These are phyloP conservation scores for Lapara coniferarum DNA, from an alignment of 2,888 invertebrate species.

Conservation along the genomic window DNA sequence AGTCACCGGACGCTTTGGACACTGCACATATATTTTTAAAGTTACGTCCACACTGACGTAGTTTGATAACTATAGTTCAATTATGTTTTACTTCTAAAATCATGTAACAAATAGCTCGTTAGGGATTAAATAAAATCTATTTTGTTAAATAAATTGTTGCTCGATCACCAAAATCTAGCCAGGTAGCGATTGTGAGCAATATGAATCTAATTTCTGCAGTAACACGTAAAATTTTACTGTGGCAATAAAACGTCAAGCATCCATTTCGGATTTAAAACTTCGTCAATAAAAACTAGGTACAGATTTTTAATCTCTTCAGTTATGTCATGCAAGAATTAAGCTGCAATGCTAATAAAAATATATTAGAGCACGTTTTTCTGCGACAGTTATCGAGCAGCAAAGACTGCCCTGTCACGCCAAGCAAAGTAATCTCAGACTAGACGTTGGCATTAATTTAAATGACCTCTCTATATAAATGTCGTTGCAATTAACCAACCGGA, in stretches of 20 bases:
- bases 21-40: background rate
- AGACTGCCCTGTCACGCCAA: constrained; percentile 5
- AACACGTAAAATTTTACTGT: background rate
- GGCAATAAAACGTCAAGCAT: background rate
- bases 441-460: constrained; percentile 42
- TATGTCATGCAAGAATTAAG: background rate
- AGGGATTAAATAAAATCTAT: background rate
- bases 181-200: no score
- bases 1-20: background rate
- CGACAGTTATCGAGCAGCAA: constrained; percentile 16
- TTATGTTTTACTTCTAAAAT: no score
- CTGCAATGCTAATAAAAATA: background rate
- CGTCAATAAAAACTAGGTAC: background rate
- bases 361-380: constrained; percentile 8
- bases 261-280: background rate
- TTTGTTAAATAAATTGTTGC: background rate
- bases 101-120: no score
- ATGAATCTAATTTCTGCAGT: no score
- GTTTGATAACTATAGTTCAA: background rate
- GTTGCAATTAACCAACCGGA: constrained; percentile 55
- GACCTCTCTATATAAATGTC: constrained; percentile 50
- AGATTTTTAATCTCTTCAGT: background rate
- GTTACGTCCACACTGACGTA: background rate
- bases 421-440: constrained; percentile 33
- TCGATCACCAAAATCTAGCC: no score